Percentiles rank a stretch among this genome's conserved stretches.
Evolutionary conservation across 2,888 invertebrate genomes (phyloP).

Genomic region (Autographa gamma): DNA sequence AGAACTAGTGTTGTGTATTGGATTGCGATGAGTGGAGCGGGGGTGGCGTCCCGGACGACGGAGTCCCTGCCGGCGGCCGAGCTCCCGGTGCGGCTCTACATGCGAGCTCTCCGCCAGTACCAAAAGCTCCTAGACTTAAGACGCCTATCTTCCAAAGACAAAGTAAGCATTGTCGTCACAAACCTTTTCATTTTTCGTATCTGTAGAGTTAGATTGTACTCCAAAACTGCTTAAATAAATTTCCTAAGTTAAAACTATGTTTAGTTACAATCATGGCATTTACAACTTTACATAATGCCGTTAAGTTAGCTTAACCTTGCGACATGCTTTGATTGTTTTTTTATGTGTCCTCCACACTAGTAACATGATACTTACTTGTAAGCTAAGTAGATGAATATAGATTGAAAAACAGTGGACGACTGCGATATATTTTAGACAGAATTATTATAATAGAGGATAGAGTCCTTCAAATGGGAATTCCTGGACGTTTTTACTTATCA

Average conservation of each 20-base stretch:
- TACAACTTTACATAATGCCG: constrained; percentile 22
- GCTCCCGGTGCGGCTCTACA: constrained; percentile 86
- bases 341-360: constrained; percentile 18
- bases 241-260: not conserved
- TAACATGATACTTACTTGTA: constrained; percentile 13
- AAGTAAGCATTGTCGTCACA: constrained; percentile 76
- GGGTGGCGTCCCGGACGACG: constrained; percentile 77
- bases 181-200: constrained; percentile 22
- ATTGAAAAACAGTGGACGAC: not conserved
- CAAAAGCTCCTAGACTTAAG: constrained; percentile 89
- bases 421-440: not conserved
- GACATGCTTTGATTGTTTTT: constrained; percentile 30
- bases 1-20: constrained; percentile 69
- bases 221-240: not conserved
- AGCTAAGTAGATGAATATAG: not conserved
- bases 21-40: constrained; percentile 80
- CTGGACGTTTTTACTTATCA: constrained; percentile 24
- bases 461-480: constrained; percentile 20
- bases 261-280: not conserved
- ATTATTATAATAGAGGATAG: constrained; percentile 12
- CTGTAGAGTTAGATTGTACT: not conserved
- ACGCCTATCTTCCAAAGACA: constrained; percentile 86
- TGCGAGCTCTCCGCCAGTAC: constrained; percentile 90
- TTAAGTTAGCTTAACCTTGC: constrained; percentile 42
- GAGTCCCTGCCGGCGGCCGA: constrained; percentile 73